A percentile compares a stretch with the other conserved stretches of the same genome.
phyloP scores from a whole-genome alignment of 2,113 vertebrate genomes.

The Tylochromis polylepis region DNA sequence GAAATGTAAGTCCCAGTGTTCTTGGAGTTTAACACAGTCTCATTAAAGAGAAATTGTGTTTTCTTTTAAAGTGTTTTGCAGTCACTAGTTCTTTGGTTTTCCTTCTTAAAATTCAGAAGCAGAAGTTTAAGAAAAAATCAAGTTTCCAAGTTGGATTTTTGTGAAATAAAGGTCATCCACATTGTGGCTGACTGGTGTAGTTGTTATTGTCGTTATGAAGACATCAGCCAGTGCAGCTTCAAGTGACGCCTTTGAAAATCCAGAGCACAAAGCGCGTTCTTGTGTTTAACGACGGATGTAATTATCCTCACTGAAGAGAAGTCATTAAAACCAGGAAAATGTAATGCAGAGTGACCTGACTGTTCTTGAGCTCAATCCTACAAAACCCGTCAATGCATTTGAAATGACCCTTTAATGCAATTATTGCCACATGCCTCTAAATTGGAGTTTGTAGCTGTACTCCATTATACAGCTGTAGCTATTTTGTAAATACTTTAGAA shows the following conservation, averaged over 20 bases:
- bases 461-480: background rate
- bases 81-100: too few relatives aligned
- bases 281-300: background rate
- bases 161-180: background rate
- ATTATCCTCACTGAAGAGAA: background rate
- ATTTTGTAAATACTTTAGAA: constrained; percentile 20
- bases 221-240: background rate
- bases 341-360: background rate
- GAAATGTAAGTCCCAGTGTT: background rate
- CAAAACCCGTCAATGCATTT: background rate
- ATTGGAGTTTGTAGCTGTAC: background rate
- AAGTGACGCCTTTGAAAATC: background rate
- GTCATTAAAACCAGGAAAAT: background rate
- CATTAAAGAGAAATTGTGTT: background rate
- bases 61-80: background rate
- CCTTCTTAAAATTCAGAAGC: background rate
- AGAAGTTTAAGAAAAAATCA: background rate
- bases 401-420: background rate
- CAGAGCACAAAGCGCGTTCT: background rate
- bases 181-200: background rate
- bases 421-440: background rate
- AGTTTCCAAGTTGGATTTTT: background rate
- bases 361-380: background rate
- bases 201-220: background rate
- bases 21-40: background rate